Conservation (phyloP, 2,113 vertebrate species). For the Sapayoa aenigma region DNA sequence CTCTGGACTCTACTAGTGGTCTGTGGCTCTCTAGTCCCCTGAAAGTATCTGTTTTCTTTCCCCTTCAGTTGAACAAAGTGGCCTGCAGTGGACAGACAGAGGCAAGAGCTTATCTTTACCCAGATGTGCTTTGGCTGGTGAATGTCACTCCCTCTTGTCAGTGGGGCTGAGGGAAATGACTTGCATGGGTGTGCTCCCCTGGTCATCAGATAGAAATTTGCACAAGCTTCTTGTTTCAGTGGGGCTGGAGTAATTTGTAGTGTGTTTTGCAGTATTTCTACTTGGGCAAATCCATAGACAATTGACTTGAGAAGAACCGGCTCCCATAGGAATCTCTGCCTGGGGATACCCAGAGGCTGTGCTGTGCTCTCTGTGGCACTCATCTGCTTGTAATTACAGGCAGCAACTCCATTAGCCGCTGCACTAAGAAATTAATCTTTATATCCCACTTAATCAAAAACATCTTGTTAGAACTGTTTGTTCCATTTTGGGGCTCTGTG, state of each 20-base stretch:
- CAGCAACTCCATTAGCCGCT: rapidly evolving
- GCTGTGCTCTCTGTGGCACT: background rate
- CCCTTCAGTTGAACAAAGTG: background rate
- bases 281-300: background rate
- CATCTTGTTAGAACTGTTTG: background rate
- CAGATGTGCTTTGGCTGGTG: background rate
- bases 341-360: background rate
- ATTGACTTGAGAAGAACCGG: background rate
- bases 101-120: background rate
- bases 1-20: background rate
- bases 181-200: background rate
- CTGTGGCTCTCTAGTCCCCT: background rate
- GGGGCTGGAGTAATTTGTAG: background rate
- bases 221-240: background rate
- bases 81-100: background rate
- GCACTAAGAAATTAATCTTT: background rate
- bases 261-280: background rate
- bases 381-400: background rate
- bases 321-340: background rate
- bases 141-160: background rate
- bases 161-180: background rate
- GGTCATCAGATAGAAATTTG: background rate
- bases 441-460: background rate
- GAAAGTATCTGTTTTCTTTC: background rate
- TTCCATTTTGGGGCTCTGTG: background rate